Base-by-base conservation (phyloP, 2,113 vertebrate genomes). In the Ariopsis seemanni region DNA sequence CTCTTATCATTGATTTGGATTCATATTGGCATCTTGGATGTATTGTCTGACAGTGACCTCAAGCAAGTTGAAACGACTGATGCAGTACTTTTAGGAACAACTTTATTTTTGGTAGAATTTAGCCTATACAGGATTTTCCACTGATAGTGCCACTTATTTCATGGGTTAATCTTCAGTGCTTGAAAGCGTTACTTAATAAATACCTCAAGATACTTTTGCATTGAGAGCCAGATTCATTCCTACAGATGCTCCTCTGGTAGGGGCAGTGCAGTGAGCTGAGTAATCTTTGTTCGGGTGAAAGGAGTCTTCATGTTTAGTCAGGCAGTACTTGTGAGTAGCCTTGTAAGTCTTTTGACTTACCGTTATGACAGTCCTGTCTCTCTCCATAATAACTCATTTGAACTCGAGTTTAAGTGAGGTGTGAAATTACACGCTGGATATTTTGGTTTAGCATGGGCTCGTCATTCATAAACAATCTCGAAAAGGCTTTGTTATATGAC, bases 11-110 rank as follows among this genome's bases (percentile, higher is more conserved):
- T 75, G 52, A 89, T 89, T 83, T 91, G 84, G 84, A 91, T 86
- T 83, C 85, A 86, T 88, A 77, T 82, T 88, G 90, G 90, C 89
- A 86, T 90, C 89, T 91, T 91, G 90, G 90, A 91, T 91, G 90
- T 91, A 91, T 86, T 81, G 78, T 91, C 81, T 86, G 83, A 91
- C 87, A 83, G 50, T 89, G 89, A 91, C 90, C 90, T 91, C 89
- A 90, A 87, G 78, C 79, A 88, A 74, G 88, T 71, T 87, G 82
- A 81, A 82, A 79, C 57, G 60, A 87, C 86, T 88, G 88, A 89
- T 89, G 79, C 87, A 88, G 90, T 89, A 86, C 85, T 89, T 91
- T 88, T 69, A 88, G 20, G 58, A 86, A 77, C 69, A 89, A 53
- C 67, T 79, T 86, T 88, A 60, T 88, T 77, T 90, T 89, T 89